Percentiles rank a stretch among this genome's conserved stretches.
phyloP scores from a whole-genome alignment of 2,888 invertebrate genomes.

The Drosophila silvestris region DNA sequence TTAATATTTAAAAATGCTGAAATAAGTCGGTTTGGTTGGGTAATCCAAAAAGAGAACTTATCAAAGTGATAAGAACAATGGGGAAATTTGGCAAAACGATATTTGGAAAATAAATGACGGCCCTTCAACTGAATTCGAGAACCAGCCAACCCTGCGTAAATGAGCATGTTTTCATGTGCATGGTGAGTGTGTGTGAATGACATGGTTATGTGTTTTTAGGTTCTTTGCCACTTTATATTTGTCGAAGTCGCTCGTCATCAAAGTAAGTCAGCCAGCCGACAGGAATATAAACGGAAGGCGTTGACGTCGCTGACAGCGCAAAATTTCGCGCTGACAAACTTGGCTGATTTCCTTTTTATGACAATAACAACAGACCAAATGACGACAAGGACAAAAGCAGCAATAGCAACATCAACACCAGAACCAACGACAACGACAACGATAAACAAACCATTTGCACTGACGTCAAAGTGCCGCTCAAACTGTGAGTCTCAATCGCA shows the following conservation, averaged over 20 bases:
- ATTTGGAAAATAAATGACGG: neutral
- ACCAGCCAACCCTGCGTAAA: slow-evolving; percentile 14
- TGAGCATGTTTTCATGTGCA: neutral
- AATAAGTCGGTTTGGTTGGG: neutral
- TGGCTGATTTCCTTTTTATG: slow-evolving; percentile 49
- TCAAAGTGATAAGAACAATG: neutral
- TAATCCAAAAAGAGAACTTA: neutral
- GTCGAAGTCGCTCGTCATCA: slow-evolving; percentile 45
- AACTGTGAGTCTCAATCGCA: slow-evolving; percentile 26
- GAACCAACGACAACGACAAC: neutral
- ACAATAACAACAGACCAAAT: slow-evolving; percentile 30
- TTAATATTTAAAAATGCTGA: neutral
- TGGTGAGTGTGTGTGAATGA: slow-evolving; percentile 14
- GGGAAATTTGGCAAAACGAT: neutral
- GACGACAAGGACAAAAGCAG: slow-evolving; percentile 10
- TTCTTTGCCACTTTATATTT: slow-evolving; percentile 41
- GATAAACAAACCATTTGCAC: slow-evolving; percentile 26
- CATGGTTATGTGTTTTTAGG: neutral
- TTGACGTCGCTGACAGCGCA: slow-evolving; percentile 48
- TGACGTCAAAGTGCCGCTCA: slow-evolving; percentile 50
- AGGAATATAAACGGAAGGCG: slow-evolving; percentile 45
- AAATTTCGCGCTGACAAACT: slow-evolving; percentile 49
- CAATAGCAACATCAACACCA: neutral
- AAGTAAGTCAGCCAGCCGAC: slow-evolving; percentile 35
- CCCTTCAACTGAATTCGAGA: neutral